Base-by-base conservation (phyloP, 2,113 vertebrate species). In the Saccopteryx bilineata region DNA sequence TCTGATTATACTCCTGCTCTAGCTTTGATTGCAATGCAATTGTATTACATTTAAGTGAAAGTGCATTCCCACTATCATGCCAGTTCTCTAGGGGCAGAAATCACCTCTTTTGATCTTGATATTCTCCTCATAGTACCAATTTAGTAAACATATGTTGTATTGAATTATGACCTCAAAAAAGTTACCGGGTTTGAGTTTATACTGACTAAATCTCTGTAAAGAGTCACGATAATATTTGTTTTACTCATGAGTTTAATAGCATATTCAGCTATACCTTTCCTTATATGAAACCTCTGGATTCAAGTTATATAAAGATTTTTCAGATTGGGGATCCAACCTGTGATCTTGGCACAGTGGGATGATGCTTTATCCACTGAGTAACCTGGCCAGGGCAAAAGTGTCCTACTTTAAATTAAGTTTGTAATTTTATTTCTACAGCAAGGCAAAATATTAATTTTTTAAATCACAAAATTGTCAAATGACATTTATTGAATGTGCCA, bases 361-460 rank as follows among this genome's bases (percentile, higher is more conserved):
- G 39, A 39, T 39, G 39, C 39, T 39, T 39, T 39, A 39, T 39
- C 39, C 39, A 39, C 39, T 39, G 39, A 39, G 39, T 39, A 39
- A 39, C 39, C 39, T 39, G 39, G 39, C 39, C 39, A 39, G 39
- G 39, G 39, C 28, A 65, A 81, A 84, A 74, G 52, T 71, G 13
- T 74, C 56, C 63, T 81, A 33, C 24, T 90, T 90, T 68, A 80
- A 93, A 74, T 79, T 90, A 72, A 83, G 80, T 50, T 69, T 14
- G 68, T 21, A 52, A 88, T 76, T 97, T 95, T 92, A 91, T 85
- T 95, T 94, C 66, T 63, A 66, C 28, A 71, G 76, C 9, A 89
- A 92, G 81, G 71, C 31, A 87, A 87, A 79, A 66, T 50, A 33
- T 50, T 84, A 63, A 68, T 78, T 66, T 84, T 72, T 94, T 66